Conservation (phyloP, 2,113 vertebrate species). For the Vidua chalybeata region DNA sequence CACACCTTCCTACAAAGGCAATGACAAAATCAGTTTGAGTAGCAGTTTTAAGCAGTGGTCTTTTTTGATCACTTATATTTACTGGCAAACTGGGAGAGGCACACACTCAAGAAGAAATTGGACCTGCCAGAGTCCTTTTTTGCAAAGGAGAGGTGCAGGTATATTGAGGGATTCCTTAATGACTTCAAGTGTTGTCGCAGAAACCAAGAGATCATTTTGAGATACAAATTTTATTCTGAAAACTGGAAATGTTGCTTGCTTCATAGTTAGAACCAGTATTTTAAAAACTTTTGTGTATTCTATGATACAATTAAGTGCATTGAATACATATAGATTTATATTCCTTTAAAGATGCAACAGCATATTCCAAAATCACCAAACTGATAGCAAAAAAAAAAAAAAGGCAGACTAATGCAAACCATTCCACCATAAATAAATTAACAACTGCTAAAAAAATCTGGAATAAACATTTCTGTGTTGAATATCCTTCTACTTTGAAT, state of each 20-base stretch:
- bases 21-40: background rate
- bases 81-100: background rate
- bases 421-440: background rate
- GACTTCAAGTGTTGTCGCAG: background rate
- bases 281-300: background rate
- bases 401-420: background rate
- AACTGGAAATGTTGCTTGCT: background rate
- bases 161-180: background rate
- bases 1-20: background rate
- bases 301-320: background rate
- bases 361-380: background rate
- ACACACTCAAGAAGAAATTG: background rate
- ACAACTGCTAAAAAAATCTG: background rate
- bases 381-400: background rate
- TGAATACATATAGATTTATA: background rate
- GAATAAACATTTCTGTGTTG: background rate
- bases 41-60: background rate
- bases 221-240: background rate
- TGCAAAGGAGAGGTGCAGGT: background rate
- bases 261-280: background rate
- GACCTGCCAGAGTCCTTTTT: background rate
- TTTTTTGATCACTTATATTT: background rate
- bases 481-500: background rate
- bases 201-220: background rate
- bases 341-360: background rate